These are phyloP conservation scores for Geopemphigus sp. DNA, from an alignment of 1,140 invertebrate genomes.

Conservation along the genomic window DNA sequence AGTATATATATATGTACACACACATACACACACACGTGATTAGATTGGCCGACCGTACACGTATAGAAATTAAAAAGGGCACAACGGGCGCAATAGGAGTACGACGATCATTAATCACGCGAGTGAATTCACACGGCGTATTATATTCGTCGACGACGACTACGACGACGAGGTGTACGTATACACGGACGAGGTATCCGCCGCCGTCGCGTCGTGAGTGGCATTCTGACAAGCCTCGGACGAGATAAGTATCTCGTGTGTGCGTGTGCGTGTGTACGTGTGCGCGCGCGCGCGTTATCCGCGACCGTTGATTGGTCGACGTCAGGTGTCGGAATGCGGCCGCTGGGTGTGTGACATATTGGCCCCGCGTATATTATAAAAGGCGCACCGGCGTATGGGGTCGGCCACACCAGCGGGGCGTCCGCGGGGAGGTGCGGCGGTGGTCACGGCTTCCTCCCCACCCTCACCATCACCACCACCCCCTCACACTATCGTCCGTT, in stretches of 20 bases:
- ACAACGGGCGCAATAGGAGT: background rate
- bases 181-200: background rate
- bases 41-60: background rate
- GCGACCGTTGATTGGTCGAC: conserved; percentile 42
- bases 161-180: background rate
- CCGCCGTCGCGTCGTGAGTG: conserved; percentile 29
- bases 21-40: too few relatives aligned
- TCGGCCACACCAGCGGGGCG: background rate
- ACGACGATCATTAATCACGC: conserved; percentile 38
- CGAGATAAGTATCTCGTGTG: conserved; percentile 45
- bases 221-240: conserved; percentile 47
- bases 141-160: background rate
- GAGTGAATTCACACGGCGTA: conserved; percentile 1
- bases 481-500: conserved; percentile 3
- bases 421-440: conserved; percentile 18
- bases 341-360: conserved; percentile 43
- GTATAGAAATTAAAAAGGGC: conserved; percentile 32
- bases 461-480: too few relatives aligned
- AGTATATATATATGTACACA: too few relatives aligned
- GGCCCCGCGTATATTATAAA: conserved; percentile 8
- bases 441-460: background rate
- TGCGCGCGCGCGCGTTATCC: conserved; percentile 34
- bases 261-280: background rate
- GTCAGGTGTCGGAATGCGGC: conserved; percentile 49
- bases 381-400: too few relatives aligned